Evolutionary conservation across 2,888 invertebrate genomes (phyloP).

Genomic region (Sussaba pulchella): DNA sequence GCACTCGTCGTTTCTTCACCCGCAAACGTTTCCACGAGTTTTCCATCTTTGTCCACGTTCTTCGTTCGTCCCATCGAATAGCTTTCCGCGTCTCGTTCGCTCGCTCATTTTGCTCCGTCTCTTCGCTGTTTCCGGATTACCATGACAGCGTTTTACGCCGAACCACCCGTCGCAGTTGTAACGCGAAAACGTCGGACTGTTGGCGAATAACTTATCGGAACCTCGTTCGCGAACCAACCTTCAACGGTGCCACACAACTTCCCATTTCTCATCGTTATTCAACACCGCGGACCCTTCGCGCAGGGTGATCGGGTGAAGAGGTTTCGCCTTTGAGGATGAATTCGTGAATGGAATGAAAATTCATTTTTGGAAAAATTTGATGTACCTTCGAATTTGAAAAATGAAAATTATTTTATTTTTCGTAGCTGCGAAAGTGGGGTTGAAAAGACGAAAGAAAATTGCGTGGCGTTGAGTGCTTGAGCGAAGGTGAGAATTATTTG

Average conservation of each 20-base stretch:
- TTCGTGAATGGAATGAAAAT: background rate
- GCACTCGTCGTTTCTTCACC: conserved; percentile 60
- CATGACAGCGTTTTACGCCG: conserved; percentile 59
- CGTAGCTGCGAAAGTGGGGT: conserved; percentile 2
- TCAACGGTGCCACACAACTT: conserved; percentile 2
- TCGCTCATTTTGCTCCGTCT: conserved; percentile 25
- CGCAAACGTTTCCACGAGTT: conserved; percentile 22
- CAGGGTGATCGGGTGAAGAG: background rate
- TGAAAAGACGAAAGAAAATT: background rate
- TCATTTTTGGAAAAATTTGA: too few species aligned
- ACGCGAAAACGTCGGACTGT: background rate
- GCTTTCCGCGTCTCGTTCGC: conserved; percentile 15
- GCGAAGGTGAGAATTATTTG: too few species aligned
- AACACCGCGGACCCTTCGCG: background rate
- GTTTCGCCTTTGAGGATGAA: background rate
- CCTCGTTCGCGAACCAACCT: background rate
- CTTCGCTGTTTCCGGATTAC: conserved; percentile 47
- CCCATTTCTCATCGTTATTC: background rate
- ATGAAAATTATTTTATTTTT: too few species aligned
- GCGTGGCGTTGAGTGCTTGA: too few species aligned
- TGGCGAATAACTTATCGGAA: background rate
- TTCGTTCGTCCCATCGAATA: conserved; percentile 13
- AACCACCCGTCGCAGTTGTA: conserved; percentile 6
- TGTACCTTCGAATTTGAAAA: too few species aligned
- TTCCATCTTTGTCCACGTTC: conserved; percentile 31